These are phyloP conservation scores for Bilobella aurantiaca DNA, from an alignment of 1,140 invertebrate species.

Conservation along the genomic window DNA sequence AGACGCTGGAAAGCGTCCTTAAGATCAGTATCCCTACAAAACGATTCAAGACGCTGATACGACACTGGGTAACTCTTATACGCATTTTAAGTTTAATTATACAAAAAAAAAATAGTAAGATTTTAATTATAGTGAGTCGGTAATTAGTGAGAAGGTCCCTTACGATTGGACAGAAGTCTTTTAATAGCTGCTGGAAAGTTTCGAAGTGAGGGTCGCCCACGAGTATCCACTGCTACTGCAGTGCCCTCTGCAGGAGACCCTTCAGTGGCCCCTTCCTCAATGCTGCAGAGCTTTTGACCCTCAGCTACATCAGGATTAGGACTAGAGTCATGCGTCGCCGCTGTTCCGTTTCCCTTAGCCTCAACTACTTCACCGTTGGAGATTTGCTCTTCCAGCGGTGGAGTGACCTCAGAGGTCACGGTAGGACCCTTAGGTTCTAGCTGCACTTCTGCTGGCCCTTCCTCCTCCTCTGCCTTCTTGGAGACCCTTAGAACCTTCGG, in stretches of 20 bases:
- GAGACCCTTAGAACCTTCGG: conserved; percentile 49
- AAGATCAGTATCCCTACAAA: conserved; percentile 55
- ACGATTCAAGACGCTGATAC: no score
- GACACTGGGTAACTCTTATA: no score
- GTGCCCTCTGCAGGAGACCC: neutral
- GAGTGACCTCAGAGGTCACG: neutral
- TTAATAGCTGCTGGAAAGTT: conserved; percentile 77
- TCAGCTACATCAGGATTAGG: neutral
- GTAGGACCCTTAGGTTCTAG: neutral
- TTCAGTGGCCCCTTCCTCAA: neutral
- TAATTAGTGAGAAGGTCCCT: no score
- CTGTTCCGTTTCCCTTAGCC: conserved; percentile 21
- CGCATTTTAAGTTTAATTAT: no score
- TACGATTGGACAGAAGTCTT: conserved; percentile 62
- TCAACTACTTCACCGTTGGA: conserved; percentile 14
- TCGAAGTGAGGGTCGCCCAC: neutral
- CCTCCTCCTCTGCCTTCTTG: neutral
- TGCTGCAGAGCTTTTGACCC: neutral
- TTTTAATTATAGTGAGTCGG: no score
- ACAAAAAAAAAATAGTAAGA: no score
- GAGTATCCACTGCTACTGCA: neutral
- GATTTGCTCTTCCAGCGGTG: neutral
- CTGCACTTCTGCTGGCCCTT: neutral
- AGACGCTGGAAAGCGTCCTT: conserved; percentile 72
- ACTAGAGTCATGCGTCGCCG: no score